These are phyloP conservation scores for Macrophya annulata DNA, from an alignment of 2,888 invertebrate species.

Conservation along the genomic window DNA sequence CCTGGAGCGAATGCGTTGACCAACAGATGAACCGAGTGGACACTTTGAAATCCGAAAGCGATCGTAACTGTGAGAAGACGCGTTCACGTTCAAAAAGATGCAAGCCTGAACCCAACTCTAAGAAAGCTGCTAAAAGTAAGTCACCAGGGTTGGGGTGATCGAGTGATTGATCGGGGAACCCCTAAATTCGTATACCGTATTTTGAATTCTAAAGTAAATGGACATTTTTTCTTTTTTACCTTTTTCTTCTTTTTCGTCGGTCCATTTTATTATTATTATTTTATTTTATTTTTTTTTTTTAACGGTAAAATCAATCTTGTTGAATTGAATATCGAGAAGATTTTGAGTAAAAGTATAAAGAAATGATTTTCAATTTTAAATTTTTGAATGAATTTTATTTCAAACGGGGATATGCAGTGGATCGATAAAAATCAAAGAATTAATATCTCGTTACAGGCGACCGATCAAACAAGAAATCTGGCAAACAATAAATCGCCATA, in stretches of 20 bases:
- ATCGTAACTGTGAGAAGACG: constrained; percentile 91
- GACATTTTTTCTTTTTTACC: background rate
- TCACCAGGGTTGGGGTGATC: background rate
- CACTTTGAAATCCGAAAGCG: constrained; percentile 90
- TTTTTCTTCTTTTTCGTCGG: background rate
- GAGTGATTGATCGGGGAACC: constrained; percentile 5
- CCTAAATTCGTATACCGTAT: background rate
- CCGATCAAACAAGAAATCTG: constrained; percentile 76
- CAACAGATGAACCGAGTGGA: constrained; percentile 92
- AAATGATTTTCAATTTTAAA: background rate
- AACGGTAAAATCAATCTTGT: background rate
- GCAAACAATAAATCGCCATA: constrained; percentile 73
- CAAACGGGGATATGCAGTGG: background rate
- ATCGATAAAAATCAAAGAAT: background rate
- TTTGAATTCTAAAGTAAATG: background rate
- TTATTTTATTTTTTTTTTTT: background rate
- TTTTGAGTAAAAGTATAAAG: constrained; percentile 29
- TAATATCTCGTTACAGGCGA: constrained; percentile 69
- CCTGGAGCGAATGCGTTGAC: constrained; percentile 92
- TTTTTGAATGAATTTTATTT: background rate
- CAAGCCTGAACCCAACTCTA: constrained; percentile 80
- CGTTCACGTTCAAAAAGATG: constrained; percentile 93
- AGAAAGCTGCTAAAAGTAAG: constrained; percentile 75
- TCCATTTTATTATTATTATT: too few relatives aligned
- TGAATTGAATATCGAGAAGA: constrained; percentile 41